Evolutionary conservation across 1,140 invertebrate species (phyloP).

Genomic region (Phthorimaea operculella): DNA sequence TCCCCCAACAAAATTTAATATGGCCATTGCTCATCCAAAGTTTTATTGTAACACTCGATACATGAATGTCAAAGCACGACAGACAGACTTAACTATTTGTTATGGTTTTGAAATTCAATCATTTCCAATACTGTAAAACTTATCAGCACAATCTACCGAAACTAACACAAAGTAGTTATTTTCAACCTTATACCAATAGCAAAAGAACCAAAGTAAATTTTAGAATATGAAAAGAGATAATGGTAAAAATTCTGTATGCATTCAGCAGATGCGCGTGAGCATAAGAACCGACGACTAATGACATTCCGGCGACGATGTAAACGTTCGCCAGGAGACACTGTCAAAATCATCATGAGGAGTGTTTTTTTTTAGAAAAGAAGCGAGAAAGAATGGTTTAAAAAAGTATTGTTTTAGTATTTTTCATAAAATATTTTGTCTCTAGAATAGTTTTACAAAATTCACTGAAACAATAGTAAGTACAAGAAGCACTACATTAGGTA

Average conservation of each 20-base stretch:
- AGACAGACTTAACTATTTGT: constrained; percentile 18
- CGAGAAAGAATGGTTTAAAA: constrained; percentile 24
- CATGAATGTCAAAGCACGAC: constrained; percentile 13
- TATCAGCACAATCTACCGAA: no score
- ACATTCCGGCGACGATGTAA: constrained; percentile 55
- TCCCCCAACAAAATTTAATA: constrained; percentile 3
- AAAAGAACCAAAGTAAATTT: background rate
- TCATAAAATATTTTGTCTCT: no score
- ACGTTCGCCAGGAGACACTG: constrained; percentile 48
- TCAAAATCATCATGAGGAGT: constrained; percentile 46
- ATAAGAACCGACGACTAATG: constrained; percentile 53
- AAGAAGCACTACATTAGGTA: no score
- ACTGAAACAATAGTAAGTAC: no score
- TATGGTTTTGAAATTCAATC: constrained; percentile 39
- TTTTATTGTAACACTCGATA: constrained; percentile 7
- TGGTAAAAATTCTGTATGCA: constrained; percentile 18
- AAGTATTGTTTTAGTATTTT: no score
- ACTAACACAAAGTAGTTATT: background rate
- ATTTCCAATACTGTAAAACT: constrained; percentile 26
- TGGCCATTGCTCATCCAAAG: background rate
- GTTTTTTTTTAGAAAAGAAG: constrained; percentile 30
- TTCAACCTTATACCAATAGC: background rate
- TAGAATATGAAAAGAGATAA: background rate
- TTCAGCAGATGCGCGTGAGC: constrained; percentile 30
- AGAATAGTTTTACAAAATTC: no score